phyloP scores from a whole-genome alignment of 2,797 vertebrate genomes.

The Brachymystax lenok region DNA sequence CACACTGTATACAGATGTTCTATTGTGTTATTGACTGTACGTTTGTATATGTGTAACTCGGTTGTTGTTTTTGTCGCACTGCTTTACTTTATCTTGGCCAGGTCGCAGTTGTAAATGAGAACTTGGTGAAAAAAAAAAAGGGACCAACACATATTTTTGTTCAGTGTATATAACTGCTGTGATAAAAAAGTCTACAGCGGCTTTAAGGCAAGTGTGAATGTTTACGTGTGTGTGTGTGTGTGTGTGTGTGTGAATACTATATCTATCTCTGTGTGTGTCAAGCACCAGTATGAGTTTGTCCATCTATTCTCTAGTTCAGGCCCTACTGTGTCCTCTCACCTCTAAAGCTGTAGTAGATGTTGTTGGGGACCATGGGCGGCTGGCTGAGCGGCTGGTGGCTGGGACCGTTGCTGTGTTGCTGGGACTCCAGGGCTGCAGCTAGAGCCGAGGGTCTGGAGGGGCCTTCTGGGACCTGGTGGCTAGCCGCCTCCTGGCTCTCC shows the following conservation, averaged over 20 bases:
- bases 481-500: constrained; percentile 69
- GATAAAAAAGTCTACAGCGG: neutral
- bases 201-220: neutral
- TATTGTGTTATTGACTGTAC: too few relatives aligned
- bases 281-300: too few relatives aligned
- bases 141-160: too few relatives aligned
- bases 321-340: constrained; percentile 53
- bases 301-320: too few relatives aligned
- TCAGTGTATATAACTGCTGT: neutral
- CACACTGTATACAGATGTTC: too few relatives aligned
- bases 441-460: constrained; percentile 13
- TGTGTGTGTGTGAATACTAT: neutral
- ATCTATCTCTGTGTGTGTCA: neutral
- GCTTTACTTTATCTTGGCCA: too few relatives aligned
- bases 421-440: constrained; percentile 15
- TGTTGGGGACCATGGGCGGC: constrained; percentile 37
- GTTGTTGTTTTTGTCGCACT: too few relatives aligned
- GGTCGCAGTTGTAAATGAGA: too few relatives aligned
- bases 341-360: constrained; percentile 62
- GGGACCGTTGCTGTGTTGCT: neutral
- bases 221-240: constrained; percentile 7
- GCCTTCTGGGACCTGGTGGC: constrained; percentile 34
- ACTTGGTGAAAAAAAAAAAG: too few relatives aligned
- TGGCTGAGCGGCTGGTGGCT: constrained; percentile 40
- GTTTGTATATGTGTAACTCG: too few relatives aligned